Evolutionary conservation across 2,113 vertebrate genomes (phyloP), one percentile per base, ranked within the genome.

Genomic region (Catharus minimus): DNA sequence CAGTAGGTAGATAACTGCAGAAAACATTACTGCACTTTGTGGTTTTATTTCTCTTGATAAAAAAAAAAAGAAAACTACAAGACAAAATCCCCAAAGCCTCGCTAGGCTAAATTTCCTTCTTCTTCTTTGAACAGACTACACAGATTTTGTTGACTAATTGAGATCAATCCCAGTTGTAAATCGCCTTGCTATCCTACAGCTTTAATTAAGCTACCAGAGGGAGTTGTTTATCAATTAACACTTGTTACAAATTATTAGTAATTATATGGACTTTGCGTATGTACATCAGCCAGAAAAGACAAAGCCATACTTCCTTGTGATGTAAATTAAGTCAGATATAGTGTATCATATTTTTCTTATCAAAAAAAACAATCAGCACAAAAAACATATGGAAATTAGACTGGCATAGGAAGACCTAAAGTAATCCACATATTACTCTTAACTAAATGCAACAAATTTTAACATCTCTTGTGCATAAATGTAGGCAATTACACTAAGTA

Each of bases 171-270:
- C 97, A 98, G 98, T 95, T 97, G 98, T 98, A 98, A 98, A 98
- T 98, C 96, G 95, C 96, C 96, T 92, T 90, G 95, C 96, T 97
- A 97, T 98, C 96, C 94, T 97, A 96, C 97, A 96, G 97, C 97
- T 98, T 98, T 98, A 98, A 98, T 98, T 98, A 98, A 98, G 96
- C 97, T 97, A 98, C 98, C 98, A 94, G 95, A 96, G 98, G 98
- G 98, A 98, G 96, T 92, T 98, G 96, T 98, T 98, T 98, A 98
- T 98, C 97, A 98, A 98, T 98, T 98, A 98, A 98, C 98, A 98
- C 97, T 98, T 98, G 97, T 98, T 98, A 98, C 97, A 97, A 98
- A 98, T 98, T 98, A 98, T 98, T 98, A 97, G 98, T 98, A 98
- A 98, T 98, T 98, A 98, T 98, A 98, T 97, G 96, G 97, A 97